Evolutionary conservation across 2,113 vertebrate species (phyloP), one percentile per base, ranked within the genome.

Genomic region (Cairina moschata): DNA sequence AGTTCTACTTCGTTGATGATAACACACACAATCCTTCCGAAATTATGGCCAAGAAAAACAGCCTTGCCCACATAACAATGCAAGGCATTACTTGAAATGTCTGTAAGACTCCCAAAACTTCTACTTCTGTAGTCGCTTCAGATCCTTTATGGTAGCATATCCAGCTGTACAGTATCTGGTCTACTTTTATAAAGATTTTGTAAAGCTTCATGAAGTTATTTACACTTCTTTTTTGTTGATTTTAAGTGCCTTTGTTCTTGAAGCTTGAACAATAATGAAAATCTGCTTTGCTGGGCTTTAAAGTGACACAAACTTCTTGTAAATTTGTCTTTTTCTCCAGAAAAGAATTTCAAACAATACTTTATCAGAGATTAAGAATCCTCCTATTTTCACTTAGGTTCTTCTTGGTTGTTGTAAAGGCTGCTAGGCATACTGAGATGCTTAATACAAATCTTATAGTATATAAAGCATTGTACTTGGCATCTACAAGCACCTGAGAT

Each of bases 1-100:
- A 77, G 91, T 91, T 93, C 68, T 90, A 59, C 90, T 90, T 81
- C 0, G 1, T 63, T 93, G 72, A 91, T 80, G 67, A 71, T 88
- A 96, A 90, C 36, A 71, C 44, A 90, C 12, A 58, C 73, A 93
- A 81, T 62, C 71, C 85, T 83, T 83, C 86, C 90, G 90, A 90
- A 88, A 93, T 74, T 66, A 81, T 32, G 31, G 79, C 91, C 92
- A 97, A 93, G 90, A 88, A 88, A 93, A 96, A 94, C 63, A 93
- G 72, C 36, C 68, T 76, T 95, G 59, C 83, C 76, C 68, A 90
- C 23, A 59, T 71, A 91, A 93, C 85, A 97, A 79, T 83, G 79
- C 50, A 91, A 88, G 55, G 40, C 75, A 73, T 95, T 97, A 86
- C 88, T 95, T 91, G 75, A 96, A 55, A 54, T 0, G 0, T 68